These are phyloP conservation scores for Pseudomyrmex pallidus DNA, from an alignment of 1,140 invertebrate species.

Conservation along the genomic window DNA sequence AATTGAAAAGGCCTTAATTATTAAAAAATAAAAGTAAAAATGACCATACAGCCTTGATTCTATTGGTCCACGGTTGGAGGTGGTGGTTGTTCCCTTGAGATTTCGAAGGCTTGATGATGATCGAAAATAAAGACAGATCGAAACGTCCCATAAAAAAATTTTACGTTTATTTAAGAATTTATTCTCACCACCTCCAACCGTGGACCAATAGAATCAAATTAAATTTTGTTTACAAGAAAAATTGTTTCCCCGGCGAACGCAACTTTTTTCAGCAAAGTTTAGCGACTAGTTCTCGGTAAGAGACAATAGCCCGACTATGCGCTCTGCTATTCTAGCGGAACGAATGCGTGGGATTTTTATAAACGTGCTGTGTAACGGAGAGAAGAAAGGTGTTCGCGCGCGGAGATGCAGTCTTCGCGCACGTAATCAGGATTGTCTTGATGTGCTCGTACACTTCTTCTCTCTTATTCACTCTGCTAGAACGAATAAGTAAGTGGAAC, in stretches of 20 bases:
- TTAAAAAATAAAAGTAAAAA: too few relatives aligned
- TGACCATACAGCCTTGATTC: too few relatives aligned
- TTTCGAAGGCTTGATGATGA: too few relatives aligned
- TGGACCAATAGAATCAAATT: too few relatives aligned
- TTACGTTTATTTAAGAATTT: too few relatives aligned
- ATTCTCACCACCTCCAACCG: too few relatives aligned
- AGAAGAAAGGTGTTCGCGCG: conserved; percentile 13
- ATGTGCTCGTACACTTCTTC: neutral
- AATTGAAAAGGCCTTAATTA: too few relatives aligned
- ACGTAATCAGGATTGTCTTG: conserved; percentile 41
- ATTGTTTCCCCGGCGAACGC: neutral
- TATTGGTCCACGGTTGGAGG: too few relatives aligned
- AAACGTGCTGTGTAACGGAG: conserved; percentile 1
- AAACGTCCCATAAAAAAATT: too few relatives aligned
- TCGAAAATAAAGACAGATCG: too few relatives aligned
- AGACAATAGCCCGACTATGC: neutral
- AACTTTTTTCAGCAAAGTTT: neutral
- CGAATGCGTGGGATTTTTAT: conserved; percentile 40
- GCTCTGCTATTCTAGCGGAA: conserved; percentile 37
- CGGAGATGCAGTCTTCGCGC: neutral
- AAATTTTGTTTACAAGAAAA: neutral
- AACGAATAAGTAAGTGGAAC: conserved; percentile 29
- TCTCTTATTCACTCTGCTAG: neutral
- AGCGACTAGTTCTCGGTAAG: neutral
- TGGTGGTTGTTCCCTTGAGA: too few relatives aligned